Base-by-base conservation (phyloP, 2,797 vertebrate species). In the Oryzias dopingdopingensis region DNA sequence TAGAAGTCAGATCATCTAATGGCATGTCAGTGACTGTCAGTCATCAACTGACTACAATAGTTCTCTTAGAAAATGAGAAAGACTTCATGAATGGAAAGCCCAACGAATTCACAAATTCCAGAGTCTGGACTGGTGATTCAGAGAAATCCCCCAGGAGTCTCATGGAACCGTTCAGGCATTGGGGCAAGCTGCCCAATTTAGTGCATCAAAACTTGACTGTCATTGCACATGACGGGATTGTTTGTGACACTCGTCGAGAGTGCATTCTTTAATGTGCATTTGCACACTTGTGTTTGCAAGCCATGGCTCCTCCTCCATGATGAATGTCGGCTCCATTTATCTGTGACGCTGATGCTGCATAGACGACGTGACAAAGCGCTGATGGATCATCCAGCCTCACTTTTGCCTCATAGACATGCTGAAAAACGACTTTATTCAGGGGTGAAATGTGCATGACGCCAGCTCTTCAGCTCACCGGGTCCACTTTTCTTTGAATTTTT, bases 241-340 rank as follows among this genome's bases (percentile, higher is more conserved):
- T 56, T 75, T 67, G 55, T 65, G 77, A 78, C 78, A 72, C 67
- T 77, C 73, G 41, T 68, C 65, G 57, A 43, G 57, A 57, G 70
- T 56, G 65, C 56, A 1, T 49, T 54, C 2, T 67, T n/a, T 23
- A 18, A 1, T 6, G 45, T 59, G 49, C 42, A 32, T 23, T 52
- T 55, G 52, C 57, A 55, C 52, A 16, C 69, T 59, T 67, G 65
- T 67, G 58, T 56, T 60, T 46, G 59, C 1, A 45, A 69, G 56
- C 49, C 22, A 1, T 32, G 47, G 58, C 62, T 51, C 26, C 62
- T 65, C 76, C 77, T 72, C 83, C 81, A 72, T 77, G 70, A 67
- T 56, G 74, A 3, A 58, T 67, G 82, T 84, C 86, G 57, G 70
- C 49, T 63, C 55, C 16, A 67, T 82, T 82, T 83, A 82, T 62